Evolutionary conservation across 2,113 vertebrate species (phyloP), one percentile per base, ranked within the genome.

Genomic region (Colius striatus): DNA sequence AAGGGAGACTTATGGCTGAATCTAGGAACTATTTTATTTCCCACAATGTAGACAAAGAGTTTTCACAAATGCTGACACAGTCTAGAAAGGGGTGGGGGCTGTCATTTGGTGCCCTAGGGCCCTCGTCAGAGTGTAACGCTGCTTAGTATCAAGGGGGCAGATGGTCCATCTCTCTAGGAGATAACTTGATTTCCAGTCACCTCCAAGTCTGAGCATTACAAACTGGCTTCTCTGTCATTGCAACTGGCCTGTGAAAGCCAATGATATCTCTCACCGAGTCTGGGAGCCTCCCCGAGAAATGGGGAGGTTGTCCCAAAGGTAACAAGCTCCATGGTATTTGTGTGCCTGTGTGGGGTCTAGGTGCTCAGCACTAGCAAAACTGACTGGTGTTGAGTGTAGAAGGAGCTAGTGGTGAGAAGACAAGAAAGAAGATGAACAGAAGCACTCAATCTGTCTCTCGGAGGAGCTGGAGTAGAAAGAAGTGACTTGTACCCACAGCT

Each of bases 401-500:
- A 62, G 51, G 51, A 73, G 13, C 38, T 70, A 47, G 25, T 65
- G 43, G n/a, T 38, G 60, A 83, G 75, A 38, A 70, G 75, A 51
- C 27, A 34, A 54, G 29, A 79, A 34, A 54, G 29, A 79, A 51
- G 60, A 51, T 23, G 5, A 62, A 55, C 7, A 17, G 51, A 50
- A 0, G 2, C 36, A 29, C 10, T 88, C 10, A 1, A 57, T 9
- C 2, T 23, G 30, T 67, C 57, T 86, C 79, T 72, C 76, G 54
- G 67, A 90, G 91, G 22, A 89, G 13, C n/a, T 87, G 84, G 57
- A 88, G 41, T 65, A 89, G 84, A 95, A 95, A 57, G 89, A 95
- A 95, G 62, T 2, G 11, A 68, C 53, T 94, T 90, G 92, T 79
- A 94, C 80, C 75, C 96, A 94, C 72, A 95, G 21, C 2, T 34